Percentiles rank a stretch among this genome's conserved stretches.
phyloP scores from a whole-genome alignment of 2,888 invertebrate species.

The Thecocarcelia acutangulata region DNA sequence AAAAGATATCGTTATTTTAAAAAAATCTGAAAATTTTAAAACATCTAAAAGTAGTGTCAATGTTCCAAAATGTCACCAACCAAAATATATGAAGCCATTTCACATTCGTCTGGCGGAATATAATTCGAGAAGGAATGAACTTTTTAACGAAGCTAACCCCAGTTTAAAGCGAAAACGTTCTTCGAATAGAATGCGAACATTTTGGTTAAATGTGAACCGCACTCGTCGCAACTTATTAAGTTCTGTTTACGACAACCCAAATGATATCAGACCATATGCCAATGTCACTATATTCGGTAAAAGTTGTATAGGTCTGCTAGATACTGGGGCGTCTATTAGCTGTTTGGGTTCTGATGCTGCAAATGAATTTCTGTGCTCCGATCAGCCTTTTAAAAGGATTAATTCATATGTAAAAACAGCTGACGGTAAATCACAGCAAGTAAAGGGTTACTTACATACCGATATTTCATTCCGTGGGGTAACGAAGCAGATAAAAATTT shows the following conservation, averaged over 20 bases:
- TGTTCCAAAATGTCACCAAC: too few species aligned
- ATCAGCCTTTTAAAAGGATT: neutral
- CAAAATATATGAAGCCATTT: slow-evolving; percentile 11
- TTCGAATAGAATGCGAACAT: too few species aligned
- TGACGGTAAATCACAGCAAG: too few species aligned
- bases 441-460: neutral
- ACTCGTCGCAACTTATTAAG: neutral
- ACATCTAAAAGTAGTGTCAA: too few species aligned
- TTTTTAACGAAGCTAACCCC: slow-evolving; percentile 1
- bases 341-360: slow-evolving; percentile 13
- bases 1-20: too few species aligned
- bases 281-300: slow-evolving; percentile 7
- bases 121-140: slow-evolving; percentile 3
- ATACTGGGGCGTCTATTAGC: slow-evolving; percentile 27
- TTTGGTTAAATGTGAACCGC: neutral
- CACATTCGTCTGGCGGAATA: slow-evolving; percentile 15
- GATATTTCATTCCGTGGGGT: neutral
- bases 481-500: neutral
- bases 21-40: too few species aligned
- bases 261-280: slow-evolving; percentile 22
- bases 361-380: neutral
- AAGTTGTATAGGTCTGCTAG: neutral
- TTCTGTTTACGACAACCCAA: slow-evolving; percentile 11
- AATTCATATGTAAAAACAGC: slow-evolving; percentile 16
- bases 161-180: too few species aligned